phyloP scores from a whole-genome alignment of 1,140 invertebrate species.

The Aphis gossypii region DNA sequence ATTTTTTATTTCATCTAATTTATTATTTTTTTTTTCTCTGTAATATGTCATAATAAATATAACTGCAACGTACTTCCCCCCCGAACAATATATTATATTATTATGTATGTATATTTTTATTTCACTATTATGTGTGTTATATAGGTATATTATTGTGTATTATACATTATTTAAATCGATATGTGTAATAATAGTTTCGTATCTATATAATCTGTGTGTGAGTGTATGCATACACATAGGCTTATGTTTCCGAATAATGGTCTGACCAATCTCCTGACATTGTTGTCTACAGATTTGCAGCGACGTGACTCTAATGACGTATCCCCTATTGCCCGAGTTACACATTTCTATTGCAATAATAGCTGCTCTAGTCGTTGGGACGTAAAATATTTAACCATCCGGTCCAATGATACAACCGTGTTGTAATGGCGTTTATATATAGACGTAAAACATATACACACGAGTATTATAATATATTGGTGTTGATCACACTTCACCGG shows the following conservation, averaged over 20 bases:
- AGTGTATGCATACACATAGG: not conserved
- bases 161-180: not conserved
- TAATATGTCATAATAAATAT: not conserved
- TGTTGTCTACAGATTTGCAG: not conserved
- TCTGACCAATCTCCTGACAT: not conserved
- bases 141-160: not conserved
- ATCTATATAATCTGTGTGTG: not conserved
- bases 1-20: not conserved
- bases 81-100: not conserved
- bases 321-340: not conserved
- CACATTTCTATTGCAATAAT: not conserved
- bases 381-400: not conserved
- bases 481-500: not conserved
- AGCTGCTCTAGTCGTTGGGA: too few species aligned
- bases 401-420: not conserved
- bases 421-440: not conserved
- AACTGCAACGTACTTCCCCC: not conserved
- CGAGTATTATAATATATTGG: not conserved
- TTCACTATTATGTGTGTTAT: too few species aligned
- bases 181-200: not conserved
- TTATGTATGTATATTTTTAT: too few species aligned
- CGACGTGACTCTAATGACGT: not conserved
- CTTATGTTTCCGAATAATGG: not conserved
- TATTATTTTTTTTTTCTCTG: not conserved
- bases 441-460: not conserved